These are phyloP conservation scores for Hirtodrosophila alboralis DNA, from an alignment of 2,888 invertebrate species.

Conservation along the genomic window DNA sequence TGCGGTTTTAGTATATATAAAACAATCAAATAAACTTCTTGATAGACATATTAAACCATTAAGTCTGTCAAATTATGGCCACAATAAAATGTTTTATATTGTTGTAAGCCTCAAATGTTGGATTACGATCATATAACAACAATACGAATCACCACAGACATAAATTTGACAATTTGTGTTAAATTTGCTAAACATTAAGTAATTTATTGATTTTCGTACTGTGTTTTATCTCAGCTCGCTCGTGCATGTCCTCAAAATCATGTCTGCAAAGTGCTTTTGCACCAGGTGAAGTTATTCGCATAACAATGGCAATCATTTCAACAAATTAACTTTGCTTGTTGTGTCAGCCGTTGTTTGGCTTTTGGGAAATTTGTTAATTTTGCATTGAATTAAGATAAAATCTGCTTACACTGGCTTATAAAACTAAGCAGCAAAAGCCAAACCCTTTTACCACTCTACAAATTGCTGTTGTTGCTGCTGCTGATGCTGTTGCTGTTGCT, in stretches of 20 bases:
- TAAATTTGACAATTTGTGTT: too few relatives aligned
- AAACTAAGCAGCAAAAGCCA: constrained; percentile 49
- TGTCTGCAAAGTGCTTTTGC: background rate
- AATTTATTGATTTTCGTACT: too few relatives aligned
- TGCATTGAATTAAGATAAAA: constrained; percentile 79
- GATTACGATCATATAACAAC: too few relatives aligned
- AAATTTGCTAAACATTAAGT: too few relatives aligned
- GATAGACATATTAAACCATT: background rate
- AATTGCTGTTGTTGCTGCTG: constrained; percentile 37
- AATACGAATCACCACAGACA: too few relatives aligned
- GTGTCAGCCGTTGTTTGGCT: constrained; percentile 68
- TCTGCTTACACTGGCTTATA: constrained; percentile 79
- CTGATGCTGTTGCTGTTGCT: constrained; percentile 36
- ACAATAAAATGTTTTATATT: background rate
- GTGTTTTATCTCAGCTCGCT: background rate
- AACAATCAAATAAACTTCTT: background rate
- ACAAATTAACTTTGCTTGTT: constrained; percentile 72
- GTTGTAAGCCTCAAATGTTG: too few relatives aligned
- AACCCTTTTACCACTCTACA: constrained; percentile 51
- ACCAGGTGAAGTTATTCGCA: constrained; percentile 20
- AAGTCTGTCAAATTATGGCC: constrained; percentile 5
- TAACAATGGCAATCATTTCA: constrained; percentile 30
- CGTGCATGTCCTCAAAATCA: constrained; percentile 4
- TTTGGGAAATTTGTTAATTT: constrained; percentile 80
- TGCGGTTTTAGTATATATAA: too few relatives aligned